Evolutionary conservation across 1,140 invertebrate genomes (phyloP), one percentile per base, ranked within the genome.

Genomic region (Drosophila sulfurigaster): DNA sequence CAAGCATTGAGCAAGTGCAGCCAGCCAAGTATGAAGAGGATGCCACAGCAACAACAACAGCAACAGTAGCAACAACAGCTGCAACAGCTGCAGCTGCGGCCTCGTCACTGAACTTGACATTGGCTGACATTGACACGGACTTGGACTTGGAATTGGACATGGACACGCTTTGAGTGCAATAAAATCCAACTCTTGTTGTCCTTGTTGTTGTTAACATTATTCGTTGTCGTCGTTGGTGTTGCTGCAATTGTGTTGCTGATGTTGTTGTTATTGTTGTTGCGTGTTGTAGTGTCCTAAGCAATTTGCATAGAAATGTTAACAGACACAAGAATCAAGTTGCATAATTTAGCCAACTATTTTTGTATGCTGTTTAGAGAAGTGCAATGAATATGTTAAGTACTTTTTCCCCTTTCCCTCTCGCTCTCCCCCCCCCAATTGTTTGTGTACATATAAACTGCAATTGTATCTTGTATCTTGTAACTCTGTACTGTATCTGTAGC

Each of bases 21-120:
- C 69, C 70, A 74, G 57, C 38, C 43, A 64, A 73, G 52, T 57
- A 68, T 28, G 35, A 51, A 15, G 59, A 52, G n/a, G 15, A 43
- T 16, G 10, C 74, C 35, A 52, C 63, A 58, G 15, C 62, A 38
- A n/a, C 32, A 46, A 8, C 52, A 45, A 1, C 32, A 58, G 11
- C 48, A 28, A 5, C 69, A 45, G 20, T 35, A 32, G 13, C 64
- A 74, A 16, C 25, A 51, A 4, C 20, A 48, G 20, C 51, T 30
- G 15, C 32, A 15, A 8, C 41, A 35, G 7, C 30, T 16, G 11
- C 32, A 32, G 35, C 52, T 52, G 62, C 54, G 66, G 56, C 79
- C 79, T 79, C 85, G 82, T 75, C 78, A 52, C 54, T 81, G 82
- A 86, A 86, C 82, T 86, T 87, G 83, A 89, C 82, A 88, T 87